Base-by-base conservation (phyloP, 2,113 vertebrate genomes). In the Gymnorhina tibicen region DNA sequence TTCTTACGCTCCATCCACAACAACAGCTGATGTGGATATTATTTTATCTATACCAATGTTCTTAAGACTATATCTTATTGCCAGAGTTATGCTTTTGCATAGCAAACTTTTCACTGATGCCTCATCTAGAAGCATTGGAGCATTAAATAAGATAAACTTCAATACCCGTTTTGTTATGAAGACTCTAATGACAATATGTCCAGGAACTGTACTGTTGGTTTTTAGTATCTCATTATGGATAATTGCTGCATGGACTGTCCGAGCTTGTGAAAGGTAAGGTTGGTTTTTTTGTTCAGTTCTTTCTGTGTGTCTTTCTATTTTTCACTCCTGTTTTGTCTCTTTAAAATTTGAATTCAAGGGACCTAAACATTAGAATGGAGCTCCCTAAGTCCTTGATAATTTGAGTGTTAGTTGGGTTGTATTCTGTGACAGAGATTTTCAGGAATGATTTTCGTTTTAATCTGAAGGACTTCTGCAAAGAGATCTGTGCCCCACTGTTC, bases 1-100 rank as follows among this genome's bases (percentile, higher is more conserved):
- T 98, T 98, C 99, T 97, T 99, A 99, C 33, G 95, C 98, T 93
- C 98, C 99, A 67, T 99, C 99, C 97, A 99, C 99, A 97, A 98
- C 99, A 84, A 99, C 99, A 95, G 99, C 99, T 33, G 99, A 99
- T 85, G 99, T 99, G 98, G 99, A 99, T 98, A 99, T 99, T 98
- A 99, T 99, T 98, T 98, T 99, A 97, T 99, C 99, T 97, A 99
- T 99, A 98, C 99, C 99, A 98, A 99, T 99, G 99, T 99, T 99
- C 98, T 98, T 99, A 98, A 99, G 99, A 94, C 98, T 99, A 30
- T 99, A 99, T 98, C 99, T 99, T 97, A 99, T 99, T 97, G 99
- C 99, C 97, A 99, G 99, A 91, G 99, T 99, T 98, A 99, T 99
- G 99, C 98, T 99, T 97, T 98, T 99, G 96, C 99, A 99, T 98